Evolutionary conservation across 2,113 vertebrate genomes (phyloP).

Genomic region (Gracilinanus agilis): DNA sequence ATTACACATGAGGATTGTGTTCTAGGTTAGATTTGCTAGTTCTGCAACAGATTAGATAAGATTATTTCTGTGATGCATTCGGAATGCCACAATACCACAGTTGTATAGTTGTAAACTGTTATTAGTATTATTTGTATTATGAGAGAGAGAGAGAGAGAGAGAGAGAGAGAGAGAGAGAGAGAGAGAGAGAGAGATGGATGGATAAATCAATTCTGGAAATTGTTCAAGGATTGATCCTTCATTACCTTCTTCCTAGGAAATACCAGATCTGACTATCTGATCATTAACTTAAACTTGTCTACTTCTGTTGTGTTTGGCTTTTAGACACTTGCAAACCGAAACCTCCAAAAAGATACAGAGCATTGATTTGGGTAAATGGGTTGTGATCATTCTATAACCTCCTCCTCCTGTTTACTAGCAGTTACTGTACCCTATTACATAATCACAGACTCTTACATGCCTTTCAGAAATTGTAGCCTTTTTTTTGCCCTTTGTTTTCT

Average conservation of each 20-base stretch:
- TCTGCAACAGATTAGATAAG: background rate
- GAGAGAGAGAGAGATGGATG: background rate
- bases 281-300: slow-evolving; percentile 45
- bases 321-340: slow-evolving; percentile 51
- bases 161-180: background rate
- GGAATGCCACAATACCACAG: background rate
- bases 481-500: slow-evolving; percentile 71
- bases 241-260: slow-evolving; percentile 7
- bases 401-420: slow-evolving; percentile 24
- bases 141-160: background rate
- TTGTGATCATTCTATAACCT: slow-evolving; percentile 48
- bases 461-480: slow-evolving; percentile 75
- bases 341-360: slow-evolving; percentile 51
- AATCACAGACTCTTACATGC: slow-evolving; percentile 71
- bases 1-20: background rate
- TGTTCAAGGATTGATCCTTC: background rate
- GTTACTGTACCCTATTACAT: slow-evolving; percentile 69
- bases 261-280: slow-evolving; percentile 43
- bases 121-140: background rate
- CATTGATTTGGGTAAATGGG: slow-evolving; percentile 10
- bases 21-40: background rate
- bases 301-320: slow-evolving; percentile 25
- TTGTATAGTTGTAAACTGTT: no score
- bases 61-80: background rate
- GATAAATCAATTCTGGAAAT: background rate